Percentiles rank a stretch among this genome's conserved stretches.
Conservation (phyloP, 2,888 invertebrate species). For the Caenorhabditis sinica region DNA sequence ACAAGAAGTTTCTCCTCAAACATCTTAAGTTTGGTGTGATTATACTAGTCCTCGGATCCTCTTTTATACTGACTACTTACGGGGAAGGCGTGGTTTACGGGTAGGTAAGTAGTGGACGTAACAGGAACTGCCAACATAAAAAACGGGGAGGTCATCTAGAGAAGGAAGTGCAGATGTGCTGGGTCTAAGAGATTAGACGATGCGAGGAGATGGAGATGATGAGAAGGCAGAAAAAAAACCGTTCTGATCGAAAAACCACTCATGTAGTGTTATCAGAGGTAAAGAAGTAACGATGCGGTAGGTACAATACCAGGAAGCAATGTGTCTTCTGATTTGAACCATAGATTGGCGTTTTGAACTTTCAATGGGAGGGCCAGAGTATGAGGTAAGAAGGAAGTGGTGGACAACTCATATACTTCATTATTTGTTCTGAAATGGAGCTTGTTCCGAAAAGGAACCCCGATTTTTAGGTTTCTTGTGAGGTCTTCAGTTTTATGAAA, state of each 20-base stretch:
- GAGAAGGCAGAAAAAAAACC: constrained; percentile 42
- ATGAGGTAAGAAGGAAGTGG: too few species aligned
- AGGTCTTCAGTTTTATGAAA: too few species aligned
- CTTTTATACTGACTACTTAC: constrained; percentile 50
- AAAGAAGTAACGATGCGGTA: constrained; percentile 20
- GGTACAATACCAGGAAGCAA: constrained; percentile 24
- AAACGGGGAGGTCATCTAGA: constrained; percentile 51
- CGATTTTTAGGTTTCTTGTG: too few species aligned
- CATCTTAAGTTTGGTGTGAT: constrained; percentile 63
- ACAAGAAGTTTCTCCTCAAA: constrained; percentile 77
- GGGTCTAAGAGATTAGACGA: constrained; percentile 28
- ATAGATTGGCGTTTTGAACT: constrained; percentile 10
- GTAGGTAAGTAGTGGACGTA: constrained; percentile 40
- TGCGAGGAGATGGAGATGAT: constrained; percentile 30
- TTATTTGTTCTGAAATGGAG: too few species aligned
- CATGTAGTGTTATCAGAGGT: constrained; percentile 10
- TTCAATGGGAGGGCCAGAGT: too few species aligned
- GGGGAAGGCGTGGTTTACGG: constrained; percentile 39
- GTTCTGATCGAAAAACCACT: constrained; percentile 41
- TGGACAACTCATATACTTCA: too few species aligned
- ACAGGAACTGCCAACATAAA: constrained; percentile 53
- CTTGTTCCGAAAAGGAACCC: too few species aligned
- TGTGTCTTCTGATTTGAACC: constrained; percentile 10
- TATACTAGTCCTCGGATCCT: not conserved
- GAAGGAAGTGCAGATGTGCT: constrained; percentile 49